phyloP scores from a whole-genome alignment of 2,888 invertebrate species.

The Alentia gelatinosa region DNA sequence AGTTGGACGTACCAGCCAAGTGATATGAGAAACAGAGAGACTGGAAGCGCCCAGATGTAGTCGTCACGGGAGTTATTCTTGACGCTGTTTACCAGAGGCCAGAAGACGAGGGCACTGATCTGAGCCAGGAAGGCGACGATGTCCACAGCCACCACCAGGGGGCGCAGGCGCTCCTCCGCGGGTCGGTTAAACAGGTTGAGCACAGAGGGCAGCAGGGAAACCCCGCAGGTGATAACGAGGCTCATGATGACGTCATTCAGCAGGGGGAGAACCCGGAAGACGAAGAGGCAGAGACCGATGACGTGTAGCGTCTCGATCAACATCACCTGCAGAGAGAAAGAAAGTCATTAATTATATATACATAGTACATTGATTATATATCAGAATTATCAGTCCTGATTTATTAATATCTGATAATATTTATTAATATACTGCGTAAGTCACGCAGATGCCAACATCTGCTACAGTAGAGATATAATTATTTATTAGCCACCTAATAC shows the following conservation, averaged over 20 bases:
- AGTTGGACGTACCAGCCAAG: slow-evolving; percentile 24
- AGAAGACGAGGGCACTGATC: background rate
- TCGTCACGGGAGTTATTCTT: background rate
- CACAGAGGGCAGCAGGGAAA: background rate
- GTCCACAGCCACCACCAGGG: background rate
- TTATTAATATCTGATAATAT: no score
- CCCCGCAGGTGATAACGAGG: slow-evolving; percentile 2
- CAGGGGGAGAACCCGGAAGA: slow-evolving; percentile 8
- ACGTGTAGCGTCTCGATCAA: slow-evolving; percentile 45
- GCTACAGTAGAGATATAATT: no score
- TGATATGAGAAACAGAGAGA: slow-evolving; percentile 45
- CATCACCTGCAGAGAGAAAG: background rate
- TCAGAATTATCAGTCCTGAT: no score
- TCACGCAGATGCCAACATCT: no score
- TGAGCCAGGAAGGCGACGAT: background rate
- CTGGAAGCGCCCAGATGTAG: background rate
- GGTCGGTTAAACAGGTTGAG: slow-evolving; percentile 46
- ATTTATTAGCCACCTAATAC: no score
- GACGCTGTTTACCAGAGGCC: background rate
- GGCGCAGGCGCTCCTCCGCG: background rate
- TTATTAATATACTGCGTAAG: no score
- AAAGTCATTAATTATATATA: background rate
- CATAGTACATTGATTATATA: background rate
- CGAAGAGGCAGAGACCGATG: slow-evolving; percentile 3
- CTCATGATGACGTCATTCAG: slow-evolving; percentile 3